Evolutionary conservation across 2,888 invertebrate genomes (phyloP), one percentile per base, ranked within the genome.

Genomic region (Bedellia somnulentella): DNA sequence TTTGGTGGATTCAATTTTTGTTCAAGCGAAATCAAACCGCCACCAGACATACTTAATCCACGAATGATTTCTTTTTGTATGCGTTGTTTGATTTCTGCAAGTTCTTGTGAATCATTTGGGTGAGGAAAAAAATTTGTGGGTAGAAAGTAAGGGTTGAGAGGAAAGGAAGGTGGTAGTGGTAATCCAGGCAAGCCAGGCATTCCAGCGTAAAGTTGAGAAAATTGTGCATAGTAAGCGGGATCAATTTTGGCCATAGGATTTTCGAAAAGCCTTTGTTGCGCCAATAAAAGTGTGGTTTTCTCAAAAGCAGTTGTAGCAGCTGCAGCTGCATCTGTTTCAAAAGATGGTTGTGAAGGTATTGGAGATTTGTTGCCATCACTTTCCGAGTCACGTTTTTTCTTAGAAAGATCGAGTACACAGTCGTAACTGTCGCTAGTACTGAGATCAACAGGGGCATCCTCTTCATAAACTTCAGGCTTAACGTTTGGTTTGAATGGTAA

Each of bases 381-480:
- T 31, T 71, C 68, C 2, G 44, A 44, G 33, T 60, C 64, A 29
- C 57, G 62, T 55, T 80, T 82, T 60, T 90, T 91, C 51, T 88
- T 89, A 52, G 90, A 90, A 37, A 93, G 79, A 64, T 93, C 92
- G 26, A 92, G 71, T 3, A 87, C 90, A 38, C 71, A 73, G 38
- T 61, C 66, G 34, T 63, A 67, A 29, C 66, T 67, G 30, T 71
- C 76, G 40, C 55, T 66, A 62, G 86, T 87, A 32, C 85, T 85
- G 15, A 89, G 71, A 57, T 90, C 89, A 31, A 89, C 79, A 0
- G 88, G 83, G 14, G 80, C 57, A 34, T 73, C 79, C 34, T 77
- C 79, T 32, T 77, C 71, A 32, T 70, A 70, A 4, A 46, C 51
- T 12, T 76, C 68, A 8, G 56, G 41, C 12, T 60, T 62, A 28